A percentile compares a stretch with the other conserved stretches of the same genome.
Conservation (phyloP, 2,113 vertebrate species). For the Condylura cristata region DNA sequence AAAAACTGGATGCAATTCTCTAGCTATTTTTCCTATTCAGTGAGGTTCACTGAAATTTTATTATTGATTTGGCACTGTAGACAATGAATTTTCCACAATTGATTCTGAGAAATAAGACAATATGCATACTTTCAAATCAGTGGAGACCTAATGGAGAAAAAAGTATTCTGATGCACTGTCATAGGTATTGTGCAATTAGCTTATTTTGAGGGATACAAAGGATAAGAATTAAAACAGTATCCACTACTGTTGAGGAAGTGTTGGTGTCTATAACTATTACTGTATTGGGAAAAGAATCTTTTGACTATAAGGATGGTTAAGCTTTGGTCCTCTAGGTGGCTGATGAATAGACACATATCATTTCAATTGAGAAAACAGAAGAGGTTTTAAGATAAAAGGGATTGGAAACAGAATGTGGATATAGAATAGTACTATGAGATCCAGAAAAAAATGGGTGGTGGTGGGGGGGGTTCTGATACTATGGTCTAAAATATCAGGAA, state of each 20-base stretch:
- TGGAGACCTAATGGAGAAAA: background rate
- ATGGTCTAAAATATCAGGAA: background rate
- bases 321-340: background rate
- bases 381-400: too few relatives aligned
- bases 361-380: background rate
- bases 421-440: background rate
- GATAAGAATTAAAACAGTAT: background rate
- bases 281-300: background rate
- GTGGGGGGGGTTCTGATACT: background rate
- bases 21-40: background rate
- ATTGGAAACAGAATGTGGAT: background rate
- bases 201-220: background rate
- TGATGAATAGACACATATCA: background rate
- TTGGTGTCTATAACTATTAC: background rate
- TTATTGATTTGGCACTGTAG: background rate
- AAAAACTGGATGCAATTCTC: background rate
- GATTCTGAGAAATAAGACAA: background rate
- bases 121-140: background rate
- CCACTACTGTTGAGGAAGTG: background rate
- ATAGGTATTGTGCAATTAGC: background rate
- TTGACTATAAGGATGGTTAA: background rate
- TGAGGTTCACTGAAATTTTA: background rate
- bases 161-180: background rate
- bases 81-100: background rate
- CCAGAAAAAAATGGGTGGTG: background rate